Conservation (phyloP, 1,140 invertebrate genomes). For the Bombus picipes region DNA sequence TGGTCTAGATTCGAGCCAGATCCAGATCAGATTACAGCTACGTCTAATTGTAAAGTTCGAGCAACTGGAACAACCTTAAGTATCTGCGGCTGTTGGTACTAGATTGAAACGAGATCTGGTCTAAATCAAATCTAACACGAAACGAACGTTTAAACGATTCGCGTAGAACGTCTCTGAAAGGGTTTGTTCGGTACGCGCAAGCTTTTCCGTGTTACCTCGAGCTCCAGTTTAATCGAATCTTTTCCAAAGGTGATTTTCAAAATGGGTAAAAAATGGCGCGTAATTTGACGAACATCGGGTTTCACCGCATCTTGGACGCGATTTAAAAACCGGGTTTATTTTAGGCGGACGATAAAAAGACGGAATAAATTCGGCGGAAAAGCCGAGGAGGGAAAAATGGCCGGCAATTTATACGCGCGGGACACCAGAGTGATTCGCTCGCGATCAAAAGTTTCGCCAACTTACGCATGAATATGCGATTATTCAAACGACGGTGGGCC, state of each 20-base stretch:
- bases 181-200: no score
- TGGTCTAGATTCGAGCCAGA: not conserved
- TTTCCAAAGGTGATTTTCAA: no score
- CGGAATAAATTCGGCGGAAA: not conserved
- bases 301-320: no score
- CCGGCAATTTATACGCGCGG: not conserved
- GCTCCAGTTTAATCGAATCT: no score
- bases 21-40: slow-evolving; percentile 5
- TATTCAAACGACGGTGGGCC: slow-evolving; percentile 21
- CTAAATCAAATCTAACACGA: not conserved
- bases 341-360: not conserved
- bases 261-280: no score
- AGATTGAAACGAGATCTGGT: not conserved
- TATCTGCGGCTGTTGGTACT: not conserved
- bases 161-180: not conserved
- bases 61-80: not conserved
- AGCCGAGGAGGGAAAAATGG: not conserved
- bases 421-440: not conserved
- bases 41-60: not conserved
- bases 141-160: not conserved
- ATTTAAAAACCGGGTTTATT: not conserved
- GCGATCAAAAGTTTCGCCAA: slow-evolving; percentile 26
- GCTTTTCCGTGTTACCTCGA: no score
- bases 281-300: no score
- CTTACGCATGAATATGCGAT: slow-evolving; percentile 44